Conservation (phyloP, 2,888 invertebrate species). For the Aleiodes testaceus region DNA sequence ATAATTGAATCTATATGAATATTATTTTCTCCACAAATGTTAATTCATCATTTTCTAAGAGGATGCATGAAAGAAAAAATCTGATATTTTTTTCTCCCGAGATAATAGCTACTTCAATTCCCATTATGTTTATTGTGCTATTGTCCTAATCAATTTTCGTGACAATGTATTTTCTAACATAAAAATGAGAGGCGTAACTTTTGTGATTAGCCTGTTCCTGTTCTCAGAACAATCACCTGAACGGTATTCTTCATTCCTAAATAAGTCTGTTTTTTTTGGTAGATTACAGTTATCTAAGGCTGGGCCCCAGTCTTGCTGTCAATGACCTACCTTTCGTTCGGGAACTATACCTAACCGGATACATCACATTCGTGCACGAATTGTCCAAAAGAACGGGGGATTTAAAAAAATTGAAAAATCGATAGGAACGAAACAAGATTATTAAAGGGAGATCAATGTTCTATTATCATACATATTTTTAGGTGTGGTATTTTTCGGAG, state of each 20-base stretch:
- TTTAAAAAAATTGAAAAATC: slow-evolving; percentile 8
- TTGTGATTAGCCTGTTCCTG: slow-evolving; percentile 1
- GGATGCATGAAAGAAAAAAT: too few relatives aligned
- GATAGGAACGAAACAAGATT: slow-evolving; percentile 17
- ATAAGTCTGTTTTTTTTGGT: slow-evolving; percentile 56
- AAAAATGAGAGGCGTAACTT: slow-evolving; percentile 27
- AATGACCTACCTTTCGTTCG: slow-evolving; percentile 64
- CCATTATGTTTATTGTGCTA: neutral
- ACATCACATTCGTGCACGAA: slow-evolving; percentile 32
- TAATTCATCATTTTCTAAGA: too few relatives aligned
- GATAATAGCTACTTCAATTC: too few relatives aligned
- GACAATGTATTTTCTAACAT: slow-evolving; percentile 3
- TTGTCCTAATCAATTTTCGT: slow-evolving; percentile 3
- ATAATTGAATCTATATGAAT: too few relatives aligned
- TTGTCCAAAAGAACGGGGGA: slow-evolving; percentile 24
- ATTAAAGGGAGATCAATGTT: neutral
- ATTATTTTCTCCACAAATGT: too few relatives aligned
- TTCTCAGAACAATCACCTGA: slow-evolving; percentile 8
- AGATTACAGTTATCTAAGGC: slow-evolving; percentile 70
- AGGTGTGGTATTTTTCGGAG: slow-evolving; percentile 4
- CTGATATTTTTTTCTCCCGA: too few relatives aligned
- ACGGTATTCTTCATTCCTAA: slow-evolving; percentile 35
- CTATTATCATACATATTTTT: neutral
- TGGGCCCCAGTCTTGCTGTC: slow-evolving; percentile 56
- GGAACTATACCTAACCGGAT: slow-evolving; percentile 34